A percentile compares a stretch with the other conserved stretches of the same genome.
These are phyloP conservation scores for Chaunax sp. DNA, from an alignment of 2,797 vertebrate species.

Conservation along the genomic window DNA sequence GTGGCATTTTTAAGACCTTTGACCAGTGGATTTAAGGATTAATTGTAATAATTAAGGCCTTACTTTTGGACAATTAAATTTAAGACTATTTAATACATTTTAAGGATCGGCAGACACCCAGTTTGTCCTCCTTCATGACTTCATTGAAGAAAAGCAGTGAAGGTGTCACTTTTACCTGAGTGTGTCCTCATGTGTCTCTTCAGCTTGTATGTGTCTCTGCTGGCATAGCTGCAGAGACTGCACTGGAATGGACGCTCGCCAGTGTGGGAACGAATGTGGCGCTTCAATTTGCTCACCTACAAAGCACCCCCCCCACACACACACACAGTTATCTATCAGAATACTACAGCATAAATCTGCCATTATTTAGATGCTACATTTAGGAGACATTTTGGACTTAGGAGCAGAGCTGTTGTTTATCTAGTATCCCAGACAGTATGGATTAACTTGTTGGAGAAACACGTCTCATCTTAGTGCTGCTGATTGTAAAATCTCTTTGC, in stretches of 20 bases:
- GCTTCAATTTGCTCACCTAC: conserved; percentile 98
- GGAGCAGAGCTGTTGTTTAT: not conserved
- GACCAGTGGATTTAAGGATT: too few species aligned
- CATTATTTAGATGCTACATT: too few species aligned
- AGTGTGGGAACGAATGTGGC: conserved; percentile 96
- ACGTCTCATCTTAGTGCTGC: not conserved
- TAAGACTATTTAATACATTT: too few species aligned
- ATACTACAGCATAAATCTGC: not conserved
- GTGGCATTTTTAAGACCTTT: too few species aligned
- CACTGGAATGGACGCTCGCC: conserved; percentile 97
- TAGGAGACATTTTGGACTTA: too few species aligned
- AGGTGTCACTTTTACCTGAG: conserved; percentile 84
- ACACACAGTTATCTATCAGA: not conserved
- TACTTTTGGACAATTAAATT: too few species aligned
- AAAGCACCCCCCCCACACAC: conserved; percentile 86
- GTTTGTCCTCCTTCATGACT: too few species aligned
- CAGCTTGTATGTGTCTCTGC: conserved; percentile 97
- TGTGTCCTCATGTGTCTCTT: conserved; percentile 99
- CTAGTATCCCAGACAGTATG: not conserved
- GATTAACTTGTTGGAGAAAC: not conserved
- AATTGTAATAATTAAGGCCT: too few species aligned
- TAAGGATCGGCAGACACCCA: too few species aligned
- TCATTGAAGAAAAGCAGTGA: conserved; percentile 17
- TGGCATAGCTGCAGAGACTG: conserved; percentile 97
- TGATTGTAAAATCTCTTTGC: too few species aligned